Evolutionary conservation across 2,888 invertebrate genomes (phyloP).

Genomic region (Drosophila antonietae): DNA sequence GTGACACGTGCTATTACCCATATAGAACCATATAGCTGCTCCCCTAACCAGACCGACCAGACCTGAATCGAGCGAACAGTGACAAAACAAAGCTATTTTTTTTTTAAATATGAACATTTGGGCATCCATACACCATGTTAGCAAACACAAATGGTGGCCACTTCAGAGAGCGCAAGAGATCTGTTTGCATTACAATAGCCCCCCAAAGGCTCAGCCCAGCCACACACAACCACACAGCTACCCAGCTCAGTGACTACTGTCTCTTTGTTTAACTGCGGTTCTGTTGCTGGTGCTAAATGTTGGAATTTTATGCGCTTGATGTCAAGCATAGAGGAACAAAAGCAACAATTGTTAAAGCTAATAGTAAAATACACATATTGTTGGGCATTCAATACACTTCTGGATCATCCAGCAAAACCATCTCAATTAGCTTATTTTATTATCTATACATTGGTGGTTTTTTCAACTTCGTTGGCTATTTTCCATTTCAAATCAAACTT

Average conservation of each 20-base stretch:
- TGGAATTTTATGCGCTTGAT: slow-evolving; percentile 42
- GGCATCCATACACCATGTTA: slow-evolving; percentile 31
- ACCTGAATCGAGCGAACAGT: slow-evolving; percentile 24
- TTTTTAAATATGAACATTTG: slow-evolving; percentile 64
- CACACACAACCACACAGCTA: slow-evolving; percentile 4
- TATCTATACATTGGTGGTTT: background rate
- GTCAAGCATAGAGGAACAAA: slow-evolving; percentile 41
- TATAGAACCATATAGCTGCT: slow-evolving; percentile 29
- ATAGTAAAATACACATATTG: slow-evolving; percentile 26
- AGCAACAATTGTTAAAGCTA: slow-evolving; percentile 42
- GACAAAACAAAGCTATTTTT: slow-evolving; percentile 67
- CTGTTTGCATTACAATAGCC: slow-evolving; percentile 65
- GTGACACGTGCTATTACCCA: slow-evolving; percentile 58
- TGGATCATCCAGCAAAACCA: background rate
- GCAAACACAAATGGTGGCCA: slow-evolving; percentile 51
- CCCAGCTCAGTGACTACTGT: background rate
- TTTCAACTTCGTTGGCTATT: background rate
- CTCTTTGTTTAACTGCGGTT: slow-evolving; percentile 22
- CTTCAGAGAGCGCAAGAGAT: slow-evolving; percentile 31
- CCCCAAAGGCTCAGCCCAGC: slow-evolving; percentile 44
- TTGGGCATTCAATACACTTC: slow-evolving; percentile 13
- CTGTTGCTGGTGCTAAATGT: slow-evolving; percentile 17
- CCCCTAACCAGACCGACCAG: slow-evolving; percentile 7
- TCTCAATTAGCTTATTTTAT: slow-evolving; percentile 5
- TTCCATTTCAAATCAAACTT: background rate